These are phyloP conservation scores for Ernsta delagoae DNA, from an alignment of 2,888 invertebrate genomes.

Conservation along the genomic window DNA sequence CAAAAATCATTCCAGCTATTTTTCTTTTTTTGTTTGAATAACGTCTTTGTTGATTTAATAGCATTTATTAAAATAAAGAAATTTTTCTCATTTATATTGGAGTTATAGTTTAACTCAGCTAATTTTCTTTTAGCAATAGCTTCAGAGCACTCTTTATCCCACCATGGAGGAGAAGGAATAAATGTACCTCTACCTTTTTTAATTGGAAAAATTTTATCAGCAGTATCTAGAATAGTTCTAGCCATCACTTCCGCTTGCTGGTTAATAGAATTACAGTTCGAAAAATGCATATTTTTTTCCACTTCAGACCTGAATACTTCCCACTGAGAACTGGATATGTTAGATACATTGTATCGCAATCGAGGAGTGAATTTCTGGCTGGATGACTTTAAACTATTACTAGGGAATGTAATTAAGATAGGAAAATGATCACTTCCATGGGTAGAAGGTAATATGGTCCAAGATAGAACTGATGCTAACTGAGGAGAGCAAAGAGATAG, in stretches of 20 bases:
- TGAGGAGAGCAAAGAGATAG: neutral
- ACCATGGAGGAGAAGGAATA: slow-evolving; percentile 5
- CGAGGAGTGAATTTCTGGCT: neutral
- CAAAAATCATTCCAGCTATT: neutral
- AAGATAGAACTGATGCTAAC: neutral
- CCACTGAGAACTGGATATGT: neutral
- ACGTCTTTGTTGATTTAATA: neutral
- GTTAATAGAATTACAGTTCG: neutral
- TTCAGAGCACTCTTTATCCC: neutral
- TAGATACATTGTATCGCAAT: neutral
- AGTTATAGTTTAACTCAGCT: neutral
- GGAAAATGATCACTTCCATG: slow-evolving; percentile 1
- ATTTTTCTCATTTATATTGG: neutral
- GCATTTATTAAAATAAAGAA: neutral
- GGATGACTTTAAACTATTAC: neutral
- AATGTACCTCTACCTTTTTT: neutral
- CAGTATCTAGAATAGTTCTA: neutral
- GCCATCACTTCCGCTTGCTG: neutral
- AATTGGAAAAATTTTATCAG: neutral
- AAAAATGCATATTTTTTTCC: neutral
- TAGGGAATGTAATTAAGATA: neutral
- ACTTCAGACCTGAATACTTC: neutral
- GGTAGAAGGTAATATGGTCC: neutral
- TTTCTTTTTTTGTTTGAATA: slow-evolving; percentile 6
- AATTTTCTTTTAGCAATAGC: neutral